phyloP scores from a whole-genome alignment of 2,113 vertebrate species.

The Cepphus grylle region DNA sequence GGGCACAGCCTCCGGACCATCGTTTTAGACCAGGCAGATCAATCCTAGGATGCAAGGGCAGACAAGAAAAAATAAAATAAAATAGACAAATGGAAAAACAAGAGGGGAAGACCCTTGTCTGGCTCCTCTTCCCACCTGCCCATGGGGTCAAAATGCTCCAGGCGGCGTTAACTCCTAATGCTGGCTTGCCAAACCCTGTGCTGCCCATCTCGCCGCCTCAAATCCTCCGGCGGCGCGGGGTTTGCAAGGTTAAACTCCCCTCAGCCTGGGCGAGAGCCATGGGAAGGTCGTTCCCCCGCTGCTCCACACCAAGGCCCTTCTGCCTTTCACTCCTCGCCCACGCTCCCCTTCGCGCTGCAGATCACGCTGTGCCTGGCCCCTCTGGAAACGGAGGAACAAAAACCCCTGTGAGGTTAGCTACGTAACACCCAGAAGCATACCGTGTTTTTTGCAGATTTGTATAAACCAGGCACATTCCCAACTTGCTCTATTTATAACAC shows the following conservation, averaged over 20 bases:
- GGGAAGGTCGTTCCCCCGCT: rapidly evolving
- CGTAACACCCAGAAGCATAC: neutral
- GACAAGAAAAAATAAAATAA: neutral
- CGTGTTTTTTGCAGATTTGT: neutral
- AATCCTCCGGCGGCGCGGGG: neutral
- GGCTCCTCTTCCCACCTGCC: neutral
- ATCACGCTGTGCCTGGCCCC: neutral
- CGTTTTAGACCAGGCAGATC: neutral
- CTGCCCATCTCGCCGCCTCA: neutral
- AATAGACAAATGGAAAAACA: neutral
- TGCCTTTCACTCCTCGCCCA: neutral
- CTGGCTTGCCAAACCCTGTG: rapidly evolving
- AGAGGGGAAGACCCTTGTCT: neutral
- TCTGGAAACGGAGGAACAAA: neutral
- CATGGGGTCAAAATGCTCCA: neutral
- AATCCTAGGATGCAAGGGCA: neutral
- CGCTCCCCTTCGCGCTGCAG: rapidly evolving
- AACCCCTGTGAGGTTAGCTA: neutral
- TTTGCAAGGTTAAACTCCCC: neutral
- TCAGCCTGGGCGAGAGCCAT: rapidly evolving
- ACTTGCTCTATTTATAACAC: neutral
- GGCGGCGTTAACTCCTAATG: neutral
- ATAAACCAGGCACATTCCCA: neutral
- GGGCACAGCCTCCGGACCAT: neutral
- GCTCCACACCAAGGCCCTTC: neutral